Percentiles rank a stretch among this genome's conserved stretches.
Evolutionary conservation across 2,888 invertebrate genomes (phyloP).

Genomic region (Brachyptera putata): DNA sequence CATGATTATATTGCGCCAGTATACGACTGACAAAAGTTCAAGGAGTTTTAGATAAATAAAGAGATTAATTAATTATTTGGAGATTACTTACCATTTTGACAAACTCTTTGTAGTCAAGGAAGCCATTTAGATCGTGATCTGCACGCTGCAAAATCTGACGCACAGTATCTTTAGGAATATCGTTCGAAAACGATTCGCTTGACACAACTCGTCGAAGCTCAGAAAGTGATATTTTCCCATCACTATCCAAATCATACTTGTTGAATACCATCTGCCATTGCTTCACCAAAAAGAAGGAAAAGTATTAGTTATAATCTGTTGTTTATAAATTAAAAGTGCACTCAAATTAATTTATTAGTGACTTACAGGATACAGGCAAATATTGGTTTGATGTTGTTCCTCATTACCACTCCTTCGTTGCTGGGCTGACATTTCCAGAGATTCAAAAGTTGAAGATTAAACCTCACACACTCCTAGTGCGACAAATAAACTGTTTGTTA

Average conservation of each 20-base stretch:
- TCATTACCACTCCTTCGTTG: not conserved
- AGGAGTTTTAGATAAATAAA: not conserved
- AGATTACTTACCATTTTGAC: conserved; percentile 17
- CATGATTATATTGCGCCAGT: too few relatives aligned
- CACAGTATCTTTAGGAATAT: conserved; percentile 45
- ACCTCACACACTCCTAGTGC: too few relatives aligned
- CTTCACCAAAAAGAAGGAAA: too few relatives aligned
- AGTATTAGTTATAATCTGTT: too few relatives aligned
- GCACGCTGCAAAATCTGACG: conserved; percentile 20
- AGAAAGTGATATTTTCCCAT: conserved; percentile 62
- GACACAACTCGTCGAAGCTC: conserved; percentile 54
- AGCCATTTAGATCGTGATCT: conserved; percentile 24
- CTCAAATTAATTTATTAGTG: too few relatives aligned
- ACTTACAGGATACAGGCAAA: conserved; percentile 26
- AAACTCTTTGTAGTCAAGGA: conserved; percentile 24
- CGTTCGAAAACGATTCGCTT: conserved; percentile 51
- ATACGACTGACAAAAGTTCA: not conserved
- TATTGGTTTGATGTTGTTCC: conserved; percentile 13
- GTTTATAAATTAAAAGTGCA: too few relatives aligned
- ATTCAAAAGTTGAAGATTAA: too few relatives aligned
- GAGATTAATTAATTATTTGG: not conserved
- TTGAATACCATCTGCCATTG: conserved; percentile 33
- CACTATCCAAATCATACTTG: conserved; percentile 64
- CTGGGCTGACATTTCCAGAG: too few relatives aligned
- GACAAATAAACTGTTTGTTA: too few relatives aligned